A percentile compares a stretch with the other conserved stretches of the same genome.
Evolutionary conservation across 2,888 invertebrate species (phyloP).

Genomic region (Brachyopa scutellaris): DNA sequence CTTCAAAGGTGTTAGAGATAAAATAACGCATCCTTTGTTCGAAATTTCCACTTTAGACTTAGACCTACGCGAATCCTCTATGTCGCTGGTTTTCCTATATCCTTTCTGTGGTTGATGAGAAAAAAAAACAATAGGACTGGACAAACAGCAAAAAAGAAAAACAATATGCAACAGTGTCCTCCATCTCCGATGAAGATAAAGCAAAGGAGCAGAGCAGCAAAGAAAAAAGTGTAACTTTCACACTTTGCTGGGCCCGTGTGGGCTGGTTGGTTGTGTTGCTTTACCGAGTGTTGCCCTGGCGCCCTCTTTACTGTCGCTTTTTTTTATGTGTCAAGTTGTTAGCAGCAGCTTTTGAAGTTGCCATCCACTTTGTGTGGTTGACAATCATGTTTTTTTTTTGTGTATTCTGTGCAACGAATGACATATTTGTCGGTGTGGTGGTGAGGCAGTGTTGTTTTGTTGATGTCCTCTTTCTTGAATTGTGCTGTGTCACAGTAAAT

Average conservation of each 20-base stretch:
- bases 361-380: constrained; percentile 69
- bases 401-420: constrained; percentile 7
- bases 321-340: constrained; percentile 64
- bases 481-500: constrained; percentile 64
- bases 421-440: constrained; percentile 4
- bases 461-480: constrained; percentile 39
- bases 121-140: constrained; percentile 17
- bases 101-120: constrained; percentile 1
- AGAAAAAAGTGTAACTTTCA: constrained; percentile 65
- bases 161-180: constrained; percentile 32
- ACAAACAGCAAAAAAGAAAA: constrained; percentile 1
- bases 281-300: constrained; percentile 59
- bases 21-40: constrained; percentile 31
- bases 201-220: constrained; percentile 30
- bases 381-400: constrained; percentile 53
- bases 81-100: too few relatives aligned
- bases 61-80: constrained; percentile 27
- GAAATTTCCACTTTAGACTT: not conserved
- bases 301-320: constrained; percentile 42
- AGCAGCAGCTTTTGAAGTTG: constrained; percentile 68
- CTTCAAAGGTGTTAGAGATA: constrained; percentile 5
- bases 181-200: constrained; percentile 47
- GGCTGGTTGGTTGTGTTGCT: constrained; percentile 51
- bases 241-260: constrained; percentile 51
- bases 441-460: constrained; percentile 38